These are phyloP conservation scores for Meloidogyne floridensis DNA, from an alignment of 1,140 invertebrate genomes.

Conservation along the genomic window DNA sequence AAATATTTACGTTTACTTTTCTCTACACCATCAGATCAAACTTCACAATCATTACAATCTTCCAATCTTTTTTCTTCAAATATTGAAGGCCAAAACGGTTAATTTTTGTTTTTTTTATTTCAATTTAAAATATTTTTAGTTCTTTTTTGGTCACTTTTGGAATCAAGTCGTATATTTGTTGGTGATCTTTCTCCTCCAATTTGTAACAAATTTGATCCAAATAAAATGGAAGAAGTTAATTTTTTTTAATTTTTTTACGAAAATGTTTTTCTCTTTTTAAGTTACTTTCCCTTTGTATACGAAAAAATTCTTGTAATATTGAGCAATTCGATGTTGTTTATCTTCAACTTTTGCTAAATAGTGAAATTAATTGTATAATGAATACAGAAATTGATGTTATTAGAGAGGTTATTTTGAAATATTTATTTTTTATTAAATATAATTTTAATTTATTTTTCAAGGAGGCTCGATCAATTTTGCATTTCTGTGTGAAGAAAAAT, in stretches of 20 bases:
- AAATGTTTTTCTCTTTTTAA: constrained; percentile 36
- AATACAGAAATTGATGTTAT: constrained; percentile 42
- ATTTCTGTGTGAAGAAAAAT: constrained; percentile 38
- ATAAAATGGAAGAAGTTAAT: constrained; percentile 37
- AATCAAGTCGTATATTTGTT: constrained; percentile 33
- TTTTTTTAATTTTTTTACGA: constrained; percentile 12
- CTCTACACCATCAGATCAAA: not conserved
- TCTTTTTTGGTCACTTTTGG: constrained; percentile 42
- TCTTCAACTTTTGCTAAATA: constrained; percentile 38
- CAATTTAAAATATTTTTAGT: constrained; percentile 28
- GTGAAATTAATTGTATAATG: constrained; percentile 43
- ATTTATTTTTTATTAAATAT: not conserved
- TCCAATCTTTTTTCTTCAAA: not conserved
- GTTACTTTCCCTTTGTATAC: constrained; percentile 40
- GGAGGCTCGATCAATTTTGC: constrained; percentile 36
- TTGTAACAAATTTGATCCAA: constrained; percentile 42
- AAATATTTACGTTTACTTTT: constrained; percentile 34
- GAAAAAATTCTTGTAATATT: constrained; percentile 40
- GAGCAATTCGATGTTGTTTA: constrained; percentile 48
- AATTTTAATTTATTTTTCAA: constrained; percentile 19
- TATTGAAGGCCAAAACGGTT: not conserved
- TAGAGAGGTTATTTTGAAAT: constrained; percentile 12
- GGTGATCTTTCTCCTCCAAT: constrained; percentile 28
- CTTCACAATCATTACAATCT: not conserved
- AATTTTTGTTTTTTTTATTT: constrained; percentile 14